Conservation (phyloP, 2,797 vertebrate genomes). For the Pogoniulus pusillus region DNA sequence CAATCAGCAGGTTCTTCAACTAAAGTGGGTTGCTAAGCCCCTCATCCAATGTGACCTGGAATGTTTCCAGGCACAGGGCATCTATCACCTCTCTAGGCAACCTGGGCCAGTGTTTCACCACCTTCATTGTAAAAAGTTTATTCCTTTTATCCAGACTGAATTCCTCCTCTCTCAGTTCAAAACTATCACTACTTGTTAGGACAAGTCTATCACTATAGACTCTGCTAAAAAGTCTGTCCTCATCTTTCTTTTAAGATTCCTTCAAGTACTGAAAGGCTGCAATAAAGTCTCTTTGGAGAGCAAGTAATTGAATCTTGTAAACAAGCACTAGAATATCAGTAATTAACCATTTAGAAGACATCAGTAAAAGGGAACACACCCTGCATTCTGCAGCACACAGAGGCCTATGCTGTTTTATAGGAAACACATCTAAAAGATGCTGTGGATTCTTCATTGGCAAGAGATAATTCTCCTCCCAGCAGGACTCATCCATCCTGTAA, state of each 20-base stretch:
- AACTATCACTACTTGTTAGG: not conserved
- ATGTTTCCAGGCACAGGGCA: too few species aligned
- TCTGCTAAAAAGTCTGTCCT: not conserved
- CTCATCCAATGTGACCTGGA: too few species aligned
- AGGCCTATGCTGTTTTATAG: not conserved
- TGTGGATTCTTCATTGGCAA: not conserved
- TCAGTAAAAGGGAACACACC: fast-evolving
- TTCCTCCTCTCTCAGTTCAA: not conserved
- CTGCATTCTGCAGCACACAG: not conserved
- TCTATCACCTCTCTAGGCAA: not conserved
- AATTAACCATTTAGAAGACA: not conserved
- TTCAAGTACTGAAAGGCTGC: not conserved
- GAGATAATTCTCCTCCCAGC: not conserved
- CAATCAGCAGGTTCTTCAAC: not conserved
- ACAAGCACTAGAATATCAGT: not conserved
- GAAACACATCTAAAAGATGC: not conserved
- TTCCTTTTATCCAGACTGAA: too few species aligned
- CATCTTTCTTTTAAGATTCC: not conserved
- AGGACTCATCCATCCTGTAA: not conserved
- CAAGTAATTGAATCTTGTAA: not conserved
- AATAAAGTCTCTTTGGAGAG: not conserved
- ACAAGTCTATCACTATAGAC: too few species aligned
- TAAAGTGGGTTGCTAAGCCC: not conserved
- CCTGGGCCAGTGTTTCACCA: not conserved
- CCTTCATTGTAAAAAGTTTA: not conserved